Base-by-base conservation (phyloP, 2,888 invertebrate genomes). In the Anthophora plumipes region DNA sequence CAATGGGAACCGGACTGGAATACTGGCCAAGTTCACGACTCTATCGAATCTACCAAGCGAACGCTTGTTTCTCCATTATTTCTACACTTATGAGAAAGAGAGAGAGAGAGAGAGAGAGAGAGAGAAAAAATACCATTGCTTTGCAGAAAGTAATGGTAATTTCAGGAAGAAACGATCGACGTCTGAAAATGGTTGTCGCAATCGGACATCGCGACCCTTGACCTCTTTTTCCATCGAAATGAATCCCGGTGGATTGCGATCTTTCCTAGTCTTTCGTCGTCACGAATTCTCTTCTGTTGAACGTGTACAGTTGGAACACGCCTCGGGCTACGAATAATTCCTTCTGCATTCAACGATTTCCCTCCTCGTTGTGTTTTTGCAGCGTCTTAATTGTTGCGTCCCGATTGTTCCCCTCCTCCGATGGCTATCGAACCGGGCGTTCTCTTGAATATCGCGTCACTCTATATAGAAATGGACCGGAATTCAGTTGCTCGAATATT, bases 141-240 rank as follows among this genome's bases (percentile, higher is more conserved):
- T 31, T 22, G n/a, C 31, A n/a, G 60, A 71, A 55, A 63, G 67
- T 61, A 20, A 31, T n/a, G 20, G 52, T 61, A 80, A 66, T 77
- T 73, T n/a, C n/a, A n/a, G 61, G 72, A 41, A 54, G 66, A 70
- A 80, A 37, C 69, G 75, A 77, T 75, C 84, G 71, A 82, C 74
- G 61, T 43, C 66, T 50, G 11, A 41, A 50, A 71, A 80, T 82
- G 72, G 74, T 76, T 63, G 22, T 20, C 61, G 79, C 69, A 69
- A 68, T 67, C 81, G 73, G 59, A 72, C 83, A 74, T 60, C 73
- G 61, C 71, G 81, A 83, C 74, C 83, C 85, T 83, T 87, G 81
- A 87, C 85, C 83, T 69, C 77, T 67, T 86, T n/a, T 87, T 22
- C 61, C 12, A 12, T 7, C 70, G n/a, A 41, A 64, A 78, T 39